Conservation (phyloP, 2,797 vertebrate species). For the Pogoniulus pusillus region DNA sequence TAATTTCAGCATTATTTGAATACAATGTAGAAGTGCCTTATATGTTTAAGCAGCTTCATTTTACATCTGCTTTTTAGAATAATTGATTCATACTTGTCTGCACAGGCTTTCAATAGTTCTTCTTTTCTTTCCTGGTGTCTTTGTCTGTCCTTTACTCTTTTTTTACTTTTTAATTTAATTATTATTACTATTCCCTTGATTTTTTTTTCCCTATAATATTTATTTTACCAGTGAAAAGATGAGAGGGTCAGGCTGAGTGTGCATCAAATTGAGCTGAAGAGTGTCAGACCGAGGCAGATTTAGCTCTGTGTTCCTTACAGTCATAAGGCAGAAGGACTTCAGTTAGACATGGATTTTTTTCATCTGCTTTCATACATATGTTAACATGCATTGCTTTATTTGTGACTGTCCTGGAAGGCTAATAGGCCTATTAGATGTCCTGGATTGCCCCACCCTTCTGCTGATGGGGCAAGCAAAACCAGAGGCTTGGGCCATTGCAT, state of each 20-base stretch:
- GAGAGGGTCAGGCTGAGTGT: not conserved
- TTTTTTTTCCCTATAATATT: not conserved
- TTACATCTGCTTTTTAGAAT: slow-evolving; percentile 70
- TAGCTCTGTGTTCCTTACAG: not conserved
- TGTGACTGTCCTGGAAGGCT: too few species aligned
- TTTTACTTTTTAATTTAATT: not conserved
- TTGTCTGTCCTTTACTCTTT: slow-evolving; percentile 51
- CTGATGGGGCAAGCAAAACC: too few species aligned
- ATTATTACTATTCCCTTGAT: not conserved
- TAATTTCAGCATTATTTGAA: slow-evolving; percentile 75
- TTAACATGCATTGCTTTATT: not conserved
- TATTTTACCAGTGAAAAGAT: not conserved
- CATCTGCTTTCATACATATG: not conserved
- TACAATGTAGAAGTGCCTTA: slow-evolving; percentile 72
- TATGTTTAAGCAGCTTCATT: slow-evolving; percentile 65
- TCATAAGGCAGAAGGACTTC: not conserved
- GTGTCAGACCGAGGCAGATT: not conserved
- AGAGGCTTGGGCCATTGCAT: too few species aligned
- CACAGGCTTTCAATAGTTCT: slow-evolving; percentile 63
- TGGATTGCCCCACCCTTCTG: too few species aligned
- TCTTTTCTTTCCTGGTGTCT: slow-evolving; percentile 58
- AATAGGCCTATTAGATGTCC: too few species aligned
- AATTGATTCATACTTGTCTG: slow-evolving; percentile 74
- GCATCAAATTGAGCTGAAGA: not conserved
- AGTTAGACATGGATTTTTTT: not conserved